Conservation (phyloP, 2,113 vertebrate species). For the Ornithorhynchus anatinus region DNA sequence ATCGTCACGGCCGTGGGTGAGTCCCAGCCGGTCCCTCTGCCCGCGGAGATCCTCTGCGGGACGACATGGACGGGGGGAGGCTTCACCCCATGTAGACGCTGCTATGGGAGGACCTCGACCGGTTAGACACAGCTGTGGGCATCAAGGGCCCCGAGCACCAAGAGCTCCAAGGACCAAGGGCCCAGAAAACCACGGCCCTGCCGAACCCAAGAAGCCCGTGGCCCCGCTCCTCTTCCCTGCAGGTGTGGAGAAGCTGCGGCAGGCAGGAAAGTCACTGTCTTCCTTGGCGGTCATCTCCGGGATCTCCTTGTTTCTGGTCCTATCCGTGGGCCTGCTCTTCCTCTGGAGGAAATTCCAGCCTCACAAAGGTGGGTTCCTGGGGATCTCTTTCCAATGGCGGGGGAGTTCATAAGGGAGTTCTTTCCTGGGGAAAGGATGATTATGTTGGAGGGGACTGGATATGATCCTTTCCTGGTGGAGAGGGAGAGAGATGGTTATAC, state of each 20-base stretch:
- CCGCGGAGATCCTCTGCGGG: neutral
- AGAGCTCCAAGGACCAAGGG: no score
- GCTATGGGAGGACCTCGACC: neutral
- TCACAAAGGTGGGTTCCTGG: conserved; percentile 73
- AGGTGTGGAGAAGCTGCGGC: conserved; percentile 73
- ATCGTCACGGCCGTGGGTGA: conserved; percentile 83
- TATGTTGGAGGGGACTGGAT: no score
- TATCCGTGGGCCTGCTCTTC: conserved; percentile 67
- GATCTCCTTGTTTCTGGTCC: conserved; percentile 76
- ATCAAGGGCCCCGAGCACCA: no score
- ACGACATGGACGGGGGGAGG: neutral
- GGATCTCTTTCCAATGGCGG: no score
- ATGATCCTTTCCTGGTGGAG: no score
- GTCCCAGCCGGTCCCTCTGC: neutral
- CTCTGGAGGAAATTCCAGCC: conserved; percentile 78
- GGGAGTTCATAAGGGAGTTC: no score
- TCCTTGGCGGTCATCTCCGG: conserved; percentile 78
- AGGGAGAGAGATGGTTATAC: no score
- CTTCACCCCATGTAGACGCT: neutral
- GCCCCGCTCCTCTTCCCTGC: no score
- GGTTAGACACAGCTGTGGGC: no score
- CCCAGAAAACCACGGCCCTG: neutral
- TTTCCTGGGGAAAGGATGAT: no score
- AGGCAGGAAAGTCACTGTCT: conserved; percentile 72
- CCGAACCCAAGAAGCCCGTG: no score